These are phyloP conservation scores for Dioctria linearis DNA, from an alignment of 2,888 invertebrate species.

Conservation along the genomic window DNA sequence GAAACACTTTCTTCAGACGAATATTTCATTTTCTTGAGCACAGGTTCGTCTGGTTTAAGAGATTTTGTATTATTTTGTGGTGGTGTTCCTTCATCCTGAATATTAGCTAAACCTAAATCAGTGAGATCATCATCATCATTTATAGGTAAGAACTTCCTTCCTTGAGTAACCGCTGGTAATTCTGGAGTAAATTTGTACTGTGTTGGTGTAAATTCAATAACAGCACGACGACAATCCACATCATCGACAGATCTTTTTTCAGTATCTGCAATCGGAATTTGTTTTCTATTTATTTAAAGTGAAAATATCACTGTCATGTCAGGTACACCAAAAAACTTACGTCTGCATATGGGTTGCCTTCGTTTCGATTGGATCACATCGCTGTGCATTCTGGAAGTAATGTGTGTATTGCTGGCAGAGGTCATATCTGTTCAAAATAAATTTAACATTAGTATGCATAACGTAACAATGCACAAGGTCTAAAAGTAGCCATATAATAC, in stretches of 20 bases:
- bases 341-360: constrained; percentile 63
- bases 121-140: constrained; percentile 58
- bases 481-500: background rate
- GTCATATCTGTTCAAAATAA: constrained; percentile 61
- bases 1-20: background rate
- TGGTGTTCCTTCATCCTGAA: constrained; percentile 56
- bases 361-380: constrained; percentile 63
- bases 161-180: constrained; percentile 56
- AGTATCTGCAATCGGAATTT: constrained; percentile 47
- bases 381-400: constrained; percentile 61
- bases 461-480: background rate
- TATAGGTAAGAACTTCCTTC: constrained; percentile 52
- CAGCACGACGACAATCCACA: background rate
- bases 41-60: constrained; percentile 22
- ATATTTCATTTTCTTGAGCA: constrained; percentile 46
- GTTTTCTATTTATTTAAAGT: constrained; percentile 60
- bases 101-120: constrained; percentile 30
- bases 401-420: constrained; percentile 64
- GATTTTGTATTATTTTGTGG: constrained; percentile 44
- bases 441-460: constrained; percentile 21
- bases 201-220: constrained; percentile 55
- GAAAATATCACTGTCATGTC: background rate
- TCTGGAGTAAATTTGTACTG: constrained; percentile 56
- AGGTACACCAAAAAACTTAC: constrained; percentile 60
- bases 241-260: background rate